A percentile compares a stretch with the other conserved stretches of the same genome.
Evolutionary conservation across 2,113 vertebrate genomes (phyloP).

Genomic region (Vulpes ferrilata): DNA sequence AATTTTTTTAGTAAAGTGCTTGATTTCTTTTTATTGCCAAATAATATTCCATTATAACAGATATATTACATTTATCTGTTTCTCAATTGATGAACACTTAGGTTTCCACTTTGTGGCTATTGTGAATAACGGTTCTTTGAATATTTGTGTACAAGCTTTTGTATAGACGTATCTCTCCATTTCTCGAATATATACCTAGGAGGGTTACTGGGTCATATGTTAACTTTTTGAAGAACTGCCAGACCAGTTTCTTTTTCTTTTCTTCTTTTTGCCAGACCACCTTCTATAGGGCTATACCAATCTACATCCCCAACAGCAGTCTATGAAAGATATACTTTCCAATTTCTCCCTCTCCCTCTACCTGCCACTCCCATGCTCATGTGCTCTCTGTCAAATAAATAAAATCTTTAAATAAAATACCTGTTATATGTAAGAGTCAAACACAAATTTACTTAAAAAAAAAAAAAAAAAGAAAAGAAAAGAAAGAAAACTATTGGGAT

Average conservation of each 20-base stretch:
- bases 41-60: background rate
- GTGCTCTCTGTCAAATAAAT: too few species aligned
- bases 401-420: background rate
- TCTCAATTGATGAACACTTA: background rate
- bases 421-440: background rate
- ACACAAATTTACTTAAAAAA: conserved; percentile 13
- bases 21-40: conserved; percentile 24
- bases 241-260: background rate
- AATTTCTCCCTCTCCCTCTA: background rate
- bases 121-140: background rate
- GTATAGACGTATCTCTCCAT: background rate
- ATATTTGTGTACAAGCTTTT: background rate
- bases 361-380: too few species aligned
- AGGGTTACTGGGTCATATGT: background rate
- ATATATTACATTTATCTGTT: background rate
- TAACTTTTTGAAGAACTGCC: background rate
- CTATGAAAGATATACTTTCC: background rate
- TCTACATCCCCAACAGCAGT: background rate
- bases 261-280: background rate
- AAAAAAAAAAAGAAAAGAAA: background rate
- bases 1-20: background rate
- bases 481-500: too few species aligned
- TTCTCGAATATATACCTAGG: background rate
- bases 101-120: background rate
- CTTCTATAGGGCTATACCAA: background rate